Evolutionary conservation across 1,140 invertebrate genomes (phyloP), one percentile per base, ranked within the genome.

Genomic region (Calliphora vicina): DNA sequence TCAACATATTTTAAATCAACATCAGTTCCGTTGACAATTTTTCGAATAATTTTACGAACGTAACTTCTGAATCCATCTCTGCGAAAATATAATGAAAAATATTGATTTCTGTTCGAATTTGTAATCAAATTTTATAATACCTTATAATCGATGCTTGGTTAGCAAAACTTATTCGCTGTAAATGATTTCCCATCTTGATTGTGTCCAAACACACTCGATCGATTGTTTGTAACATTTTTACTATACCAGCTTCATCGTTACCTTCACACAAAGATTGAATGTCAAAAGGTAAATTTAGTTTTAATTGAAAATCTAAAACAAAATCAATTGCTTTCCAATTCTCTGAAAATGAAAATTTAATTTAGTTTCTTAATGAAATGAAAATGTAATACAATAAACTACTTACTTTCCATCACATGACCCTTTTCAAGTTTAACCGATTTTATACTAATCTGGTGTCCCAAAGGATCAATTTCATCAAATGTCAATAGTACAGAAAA

Each of bases 291-390:
- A 84, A 26, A 27, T 74, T 29, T 5, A 82, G 23, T 43, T 84
- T 82, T 17, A 84, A 73, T 61, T 80, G 73, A 76, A 82, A 84
- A 67, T 84, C 57, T 26, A 84, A 45, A 9, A 84, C 43, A 25
- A 67, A 78, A 43, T 84, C 83, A 20, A 84, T 82, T 3, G 83
- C 81, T 23, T 82, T 82, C 83, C 83, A 84, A 80, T 43, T 35
- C 43, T 80, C 83, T 84, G 35, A 12, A 74, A 81, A 83, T n/a
- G n/a, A n/a, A 17, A 43, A 50, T 50, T n/a, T 73, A 73, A 50
- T 35, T 35, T 43, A n/a, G 12, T 80, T 80, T 26, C 9, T 82
- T 26, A 26, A 50, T 12, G 4, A 6, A 50, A 50, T 15, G 15
- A 12, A 50, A 6, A 50, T 35, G 35, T 35, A 35, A 35, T 8